A percentile compares a stretch with the other conserved stretches of the same genome.
Evolutionary conservation across 2,888 invertebrate genomes (phyloP).

Genomic region (Ormyrus thymus): DNA sequence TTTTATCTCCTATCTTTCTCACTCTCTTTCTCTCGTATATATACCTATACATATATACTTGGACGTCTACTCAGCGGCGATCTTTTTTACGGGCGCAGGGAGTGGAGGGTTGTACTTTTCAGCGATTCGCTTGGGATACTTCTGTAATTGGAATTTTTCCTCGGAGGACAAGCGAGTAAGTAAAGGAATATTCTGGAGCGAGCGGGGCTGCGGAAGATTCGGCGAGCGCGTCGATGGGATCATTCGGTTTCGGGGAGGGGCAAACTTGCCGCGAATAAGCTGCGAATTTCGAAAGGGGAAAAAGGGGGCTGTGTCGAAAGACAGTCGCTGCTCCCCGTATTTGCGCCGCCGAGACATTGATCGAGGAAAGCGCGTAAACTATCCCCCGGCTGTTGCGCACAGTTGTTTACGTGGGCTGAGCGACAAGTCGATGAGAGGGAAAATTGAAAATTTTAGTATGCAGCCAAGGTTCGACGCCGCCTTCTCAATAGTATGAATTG

Average conservation of each 20-base stretch:
- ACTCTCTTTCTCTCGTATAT: background rate
- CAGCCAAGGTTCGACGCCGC: background rate
- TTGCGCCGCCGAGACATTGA: too few species aligned
- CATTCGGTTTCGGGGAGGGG: background rate
- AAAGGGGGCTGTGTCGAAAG: too few species aligned
- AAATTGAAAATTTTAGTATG: slow-evolving; percentile 38
- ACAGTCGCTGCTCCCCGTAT: too few species aligned
- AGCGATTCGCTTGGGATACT: slow-evolving; percentile 41
- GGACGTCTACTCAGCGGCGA: background rate
- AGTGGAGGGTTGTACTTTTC: background rate
- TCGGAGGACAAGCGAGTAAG: background rate
- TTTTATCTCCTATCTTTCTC: background rate
- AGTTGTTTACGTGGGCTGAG: too few species aligned
- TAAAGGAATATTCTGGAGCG: background rate
- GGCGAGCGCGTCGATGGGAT: too few species aligned
- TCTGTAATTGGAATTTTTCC: slow-evolving; percentile 50
- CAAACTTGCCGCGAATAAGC: slow-evolving; percentile 1
- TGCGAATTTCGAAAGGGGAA: slow-evolving; percentile 2
- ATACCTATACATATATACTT: background rate
- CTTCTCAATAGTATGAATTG: too few species aligned
- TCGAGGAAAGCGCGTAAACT: too few species aligned
- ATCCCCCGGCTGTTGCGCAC: too few species aligned
- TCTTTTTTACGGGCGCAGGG: slow-evolving; percentile 7
- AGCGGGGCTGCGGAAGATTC: background rate
- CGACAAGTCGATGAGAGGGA: background rate